Evolutionary conservation across 2,888 invertebrate species (phyloP), one percentile per base, ranked within the genome.

Genomic region (Euzophera pinguis): DNA sequence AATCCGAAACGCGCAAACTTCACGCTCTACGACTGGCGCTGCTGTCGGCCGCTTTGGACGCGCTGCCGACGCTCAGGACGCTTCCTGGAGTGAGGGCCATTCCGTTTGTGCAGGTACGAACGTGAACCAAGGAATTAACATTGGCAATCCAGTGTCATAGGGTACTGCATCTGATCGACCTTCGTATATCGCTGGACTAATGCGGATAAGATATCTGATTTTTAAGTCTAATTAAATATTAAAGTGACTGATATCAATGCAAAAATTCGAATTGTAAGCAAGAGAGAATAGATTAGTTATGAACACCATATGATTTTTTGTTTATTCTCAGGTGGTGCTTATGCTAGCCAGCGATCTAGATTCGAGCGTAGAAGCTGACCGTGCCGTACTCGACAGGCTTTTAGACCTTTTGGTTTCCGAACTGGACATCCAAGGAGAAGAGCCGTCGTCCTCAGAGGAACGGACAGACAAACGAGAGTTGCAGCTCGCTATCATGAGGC

Each of bases 261-360:
- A 22, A 22, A 22, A 22, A 22, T 22, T n/a, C n/a, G n/a, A n/a
- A n/a, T n/a, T n/a, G n/a, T n/a, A n/a, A 22, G 22, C 22, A 22
- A 5, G 22, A 22, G 22, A 22, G n/a, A n/a, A n/a, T n/a, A n/a
- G n/a, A n/a, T n/a, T n/a, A n/a, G n/a, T n/a, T n/a, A 10, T 2
- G 10, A 4, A 32, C 10, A 32, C 7, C 3, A 9, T 32, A 4
- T n/a, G 17, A 13, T 12, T 0, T 14, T 12, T 32, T 41, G 45
- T 37, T 47, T 50, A 27, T 45, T 1, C 4, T 60, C 55, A 95
- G 94, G 95, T 96, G 16, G 92, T 98, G 3, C 91, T 98, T 8
- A 97, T 98, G 95, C 85, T 98, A 50, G 96, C 97, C 0, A 94
- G 95, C 7, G 98, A 98, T 79, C 91, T 98, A 22, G 97, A 98